Conservation (phyloP, 2,888 invertebrate genomes). For the Formica aserva region DNA sequence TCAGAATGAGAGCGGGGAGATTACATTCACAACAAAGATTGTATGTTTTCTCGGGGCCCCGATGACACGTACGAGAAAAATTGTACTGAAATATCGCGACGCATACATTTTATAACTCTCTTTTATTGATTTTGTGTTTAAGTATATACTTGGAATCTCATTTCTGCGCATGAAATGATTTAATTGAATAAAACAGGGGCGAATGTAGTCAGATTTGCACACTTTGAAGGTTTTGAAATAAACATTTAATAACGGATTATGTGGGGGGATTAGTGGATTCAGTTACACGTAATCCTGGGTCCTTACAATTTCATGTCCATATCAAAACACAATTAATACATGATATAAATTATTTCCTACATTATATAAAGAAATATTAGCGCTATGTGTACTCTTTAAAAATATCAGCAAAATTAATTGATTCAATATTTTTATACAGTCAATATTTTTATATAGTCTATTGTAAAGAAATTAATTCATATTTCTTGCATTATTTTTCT, state of each 20-base stretch:
- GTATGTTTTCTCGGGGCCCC: not conserved
- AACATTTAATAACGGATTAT: not conserved
- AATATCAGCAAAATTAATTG: not conserved
- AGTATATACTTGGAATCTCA: not conserved
- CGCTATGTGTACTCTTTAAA: not conserved
- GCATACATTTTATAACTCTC: not conserved
- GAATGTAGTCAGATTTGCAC: not conserved
- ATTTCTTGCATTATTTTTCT: not conserved
- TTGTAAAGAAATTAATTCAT: not conserved
- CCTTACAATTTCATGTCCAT: constrained; percentile 9
- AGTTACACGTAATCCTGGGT: not conserved
- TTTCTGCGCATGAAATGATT: not conserved
- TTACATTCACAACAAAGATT: not conserved
- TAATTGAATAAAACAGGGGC: not conserved
- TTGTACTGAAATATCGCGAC: not conserved
- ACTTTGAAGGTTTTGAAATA: not conserved
- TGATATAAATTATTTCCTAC: not conserved
- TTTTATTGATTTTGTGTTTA: constrained; percentile 19
- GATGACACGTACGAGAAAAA: not conserved
- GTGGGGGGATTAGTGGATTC: not conserved
- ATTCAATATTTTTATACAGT: not conserved
- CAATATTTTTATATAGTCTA: not conserved
- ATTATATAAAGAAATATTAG: constrained; percentile 15
- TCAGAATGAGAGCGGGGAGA: not conserved
- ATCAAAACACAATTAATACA: constrained; percentile 13